These are phyloP conservation scores for Erythrocercus mccallii DNA, from an alignment of 2,113 vertebrate species.

Conservation along the genomic window DNA sequence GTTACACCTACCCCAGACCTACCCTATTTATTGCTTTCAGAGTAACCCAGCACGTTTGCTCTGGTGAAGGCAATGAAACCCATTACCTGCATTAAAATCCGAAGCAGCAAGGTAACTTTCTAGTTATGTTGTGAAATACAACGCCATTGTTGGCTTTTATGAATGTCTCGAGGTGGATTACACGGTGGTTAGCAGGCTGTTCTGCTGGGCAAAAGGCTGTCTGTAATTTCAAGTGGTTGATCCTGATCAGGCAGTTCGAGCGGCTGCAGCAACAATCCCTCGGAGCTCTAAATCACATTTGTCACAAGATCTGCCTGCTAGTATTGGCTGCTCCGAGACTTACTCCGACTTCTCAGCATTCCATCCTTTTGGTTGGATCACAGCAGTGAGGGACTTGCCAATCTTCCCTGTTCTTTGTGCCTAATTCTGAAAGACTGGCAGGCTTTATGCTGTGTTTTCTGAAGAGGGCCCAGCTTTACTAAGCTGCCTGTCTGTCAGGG, in stretches of 20 bases:
- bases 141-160: slow-evolving; percentile 1
- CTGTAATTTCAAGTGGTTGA: slow-evolving; percentile 16
- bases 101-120: slow-evolving; percentile 22
- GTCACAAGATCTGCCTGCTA: slow-evolving; percentile 18
- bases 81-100: not conserved
- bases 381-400: slow-evolving; percentile 27
- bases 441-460: slow-evolving; percentile 58
- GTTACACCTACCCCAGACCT: not conserved
- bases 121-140: slow-evolving; percentile 24
- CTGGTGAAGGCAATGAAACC: not conserved
- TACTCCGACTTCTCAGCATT: not conserved
- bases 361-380: slow-evolving; percentile 21
- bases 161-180: not conserved
- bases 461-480: slow-evolving; percentile 64
- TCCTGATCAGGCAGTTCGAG: slow-evolving; percentile 25
- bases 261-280: not conserved
- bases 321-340: slow-evolving; percentile 14
- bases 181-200: not conserved
- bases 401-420: slow-evolving; percentile 52
- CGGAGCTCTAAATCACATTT: not conserved
- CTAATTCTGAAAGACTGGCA: slow-evolving; percentile 63
- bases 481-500: slow-evolving; percentile 75
- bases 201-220: not conserved
- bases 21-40: not conserved
- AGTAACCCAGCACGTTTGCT: not conserved